Percentiles rank a stretch among this genome's conserved stretches.
These are phyloP conservation scores for Neostethus bicornis DNA, from an alignment of 2,797 vertebrate genomes.

Conservation along the genomic window DNA sequence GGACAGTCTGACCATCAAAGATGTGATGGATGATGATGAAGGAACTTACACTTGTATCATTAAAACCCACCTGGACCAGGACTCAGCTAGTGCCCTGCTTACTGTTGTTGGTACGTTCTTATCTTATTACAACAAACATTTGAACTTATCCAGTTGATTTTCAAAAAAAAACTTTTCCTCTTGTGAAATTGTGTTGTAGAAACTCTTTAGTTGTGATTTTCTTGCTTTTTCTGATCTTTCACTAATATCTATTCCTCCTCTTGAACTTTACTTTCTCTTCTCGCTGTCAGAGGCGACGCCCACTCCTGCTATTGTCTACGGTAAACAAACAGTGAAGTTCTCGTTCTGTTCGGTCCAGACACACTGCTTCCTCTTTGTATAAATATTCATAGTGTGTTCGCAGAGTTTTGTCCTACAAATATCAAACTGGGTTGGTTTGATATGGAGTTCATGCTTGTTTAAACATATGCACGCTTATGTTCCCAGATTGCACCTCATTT, in stretches of 20 bases:
- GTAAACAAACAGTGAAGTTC: slow-evolving; percentile 82
- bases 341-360: slow-evolving; percentile 4
- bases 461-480: neutral
- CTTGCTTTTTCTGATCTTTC: slow-evolving; percentile 36
- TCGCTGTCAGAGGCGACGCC: slow-evolving; percentile 91
- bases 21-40: slow-evolving; percentile 86
- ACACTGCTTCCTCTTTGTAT: slow-evolving; percentile 1
- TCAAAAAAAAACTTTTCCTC: neutral
- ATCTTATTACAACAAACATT: neutral
- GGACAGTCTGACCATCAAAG: slow-evolving; percentile 86
- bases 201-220: slow-evolving; percentile 2
- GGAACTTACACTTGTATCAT: slow-evolving; percentile 92
- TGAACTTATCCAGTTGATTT: neutral
- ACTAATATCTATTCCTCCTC: slow-evolving; percentile 74
- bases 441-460: neutral
- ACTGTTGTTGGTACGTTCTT: slow-evolving; percentile 89
- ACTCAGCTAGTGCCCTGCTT: slow-evolving; percentile 91
- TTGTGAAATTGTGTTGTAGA: slow-evolving; percentile 2
- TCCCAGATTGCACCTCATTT: slow-evolving; percentile 1
- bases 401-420: neutral
- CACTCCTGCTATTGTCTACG: slow-evolving; percentile 93
- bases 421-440: neutral
- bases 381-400: slow-evolving; percentile 1
- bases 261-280: slow-evolving; percentile 84
- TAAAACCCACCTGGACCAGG: slow-evolving; percentile 92